phyloP scores from a whole-genome alignment of 2,113 vertebrate species.

The Pholis gunnellus region DNA sequence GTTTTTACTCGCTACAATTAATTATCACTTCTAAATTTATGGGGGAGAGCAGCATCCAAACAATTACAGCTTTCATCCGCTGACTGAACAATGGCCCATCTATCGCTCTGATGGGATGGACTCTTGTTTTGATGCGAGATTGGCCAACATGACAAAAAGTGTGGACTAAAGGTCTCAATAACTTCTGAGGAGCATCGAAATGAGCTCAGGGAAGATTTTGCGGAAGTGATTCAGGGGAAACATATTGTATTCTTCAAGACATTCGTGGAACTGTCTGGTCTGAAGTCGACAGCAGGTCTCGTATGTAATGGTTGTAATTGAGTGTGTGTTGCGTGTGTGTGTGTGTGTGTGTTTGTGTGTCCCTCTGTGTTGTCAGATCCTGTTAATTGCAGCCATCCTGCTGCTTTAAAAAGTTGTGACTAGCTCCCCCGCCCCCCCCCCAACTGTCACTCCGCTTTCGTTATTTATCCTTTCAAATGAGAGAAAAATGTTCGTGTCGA shows the following conservation, averaged over 20 bases:
- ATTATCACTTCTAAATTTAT: constrained; percentile 70
- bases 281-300: constrained; percentile 17
- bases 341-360: constrained; percentile 37
- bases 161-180: constrained; percentile 1
- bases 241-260: background rate
- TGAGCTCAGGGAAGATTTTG: background rate
- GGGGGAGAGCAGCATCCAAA: constrained; percentile 45
- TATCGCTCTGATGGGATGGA: constrained; percentile 38
- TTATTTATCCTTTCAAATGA: constrained; percentile 82
- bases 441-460: constrained; percentile 74
- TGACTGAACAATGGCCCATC: constrained; percentile 56
- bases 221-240: background rate
- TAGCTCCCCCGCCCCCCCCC: constrained; percentile 53
- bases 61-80: constrained; percentile 71
- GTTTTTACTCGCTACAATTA: constrained; percentile 65
- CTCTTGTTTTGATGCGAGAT: constrained; percentile 7
- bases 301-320: background rate
- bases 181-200: background rate
- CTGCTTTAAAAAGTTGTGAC: constrained; percentile 75
- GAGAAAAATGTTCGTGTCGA: constrained; percentile 78
- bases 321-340: constrained; percentile 34
- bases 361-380: constrained; percentile 73
- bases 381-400: constrained; percentile 78
- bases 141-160: constrained; percentile 32
- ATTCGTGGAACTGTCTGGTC: background rate